These are phyloP conservation scores for Elachura formosa DNA, from an alignment of 2,113 vertebrate species.

Conservation along the genomic window DNA sequence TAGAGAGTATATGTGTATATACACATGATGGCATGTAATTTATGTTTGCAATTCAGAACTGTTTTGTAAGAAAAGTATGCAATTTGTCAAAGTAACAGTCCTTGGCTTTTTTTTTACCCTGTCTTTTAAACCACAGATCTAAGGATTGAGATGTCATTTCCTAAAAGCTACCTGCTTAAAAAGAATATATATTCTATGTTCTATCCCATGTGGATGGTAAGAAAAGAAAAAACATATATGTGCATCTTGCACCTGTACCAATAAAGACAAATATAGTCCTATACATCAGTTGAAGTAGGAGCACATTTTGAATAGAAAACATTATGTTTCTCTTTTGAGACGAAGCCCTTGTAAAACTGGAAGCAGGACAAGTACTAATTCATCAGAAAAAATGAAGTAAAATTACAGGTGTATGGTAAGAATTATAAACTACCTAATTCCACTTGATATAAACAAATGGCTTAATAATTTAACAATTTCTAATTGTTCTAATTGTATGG, in stretches of 20 bases:
- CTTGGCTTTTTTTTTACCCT: not conserved
- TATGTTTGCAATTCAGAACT: not conserved
- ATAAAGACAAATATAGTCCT: not conserved
- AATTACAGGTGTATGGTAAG: not conserved
- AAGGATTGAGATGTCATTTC: not conserved
- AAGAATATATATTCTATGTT: not conserved
- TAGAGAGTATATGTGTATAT: not conserved
- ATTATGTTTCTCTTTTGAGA: not conserved
- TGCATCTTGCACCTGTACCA: not conserved
- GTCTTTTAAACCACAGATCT: not conserved
- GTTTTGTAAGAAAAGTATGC: not conserved
- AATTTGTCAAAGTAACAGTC: not conserved
- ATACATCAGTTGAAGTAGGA: not conserved
- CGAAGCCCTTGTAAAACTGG: not conserved
- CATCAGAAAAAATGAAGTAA: not conserved
- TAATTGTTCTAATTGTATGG: not conserved
- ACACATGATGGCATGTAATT: not conserved
- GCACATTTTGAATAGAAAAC: not conserved
- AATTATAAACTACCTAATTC: not conserved
- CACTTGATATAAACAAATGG: not conserved
- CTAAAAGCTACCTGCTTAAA: not conserved
- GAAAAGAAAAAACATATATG: not conserved
- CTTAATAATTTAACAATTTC: not conserved
- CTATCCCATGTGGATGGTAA: not conserved
- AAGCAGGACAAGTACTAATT: not conserved